Evolutionary conservation across 1,140 invertebrate species (phyloP).

Genomic region (Drosophila melanogaster): Release_6_plus_ISO1_MT NC_004354.4:9824501-9825000

Average conservation of each 20-base stretch:
- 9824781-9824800: conserved; percentile 14
- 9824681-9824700: conserved; percentile 5
- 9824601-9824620: background rate
- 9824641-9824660: background rate
- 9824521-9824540: too few species aligned
- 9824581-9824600: background rate
- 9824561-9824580: background rate
- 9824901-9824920: conserved; percentile 6
- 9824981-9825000: conserved; percentile 10
- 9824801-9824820: conserved; percentile 57
- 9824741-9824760: conserved; percentile 53
- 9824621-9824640: background rate
- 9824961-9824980: conserved; percentile 16
- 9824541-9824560: too few species aligned
- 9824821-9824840: conserved; percentile 72
- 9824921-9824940: conserved; percentile 19
- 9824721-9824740: conserved; percentile 52
- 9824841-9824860: conserved; percentile 54
- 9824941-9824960: conserved; percentile 11
- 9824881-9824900: conserved; percentile 18
- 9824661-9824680: background rate
- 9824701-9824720: conserved; percentile 63
- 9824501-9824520: too few species aligned
- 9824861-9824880: conserved; percentile 57
- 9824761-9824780: conserved; percentile 74